Percentiles rank a stretch among this genome's conserved stretches.
These are phyloP conservation scores for Fulmarus glacialis DNA, from an alignment of 2,113 vertebrate genomes.

Conservation along the genomic window DNA sequence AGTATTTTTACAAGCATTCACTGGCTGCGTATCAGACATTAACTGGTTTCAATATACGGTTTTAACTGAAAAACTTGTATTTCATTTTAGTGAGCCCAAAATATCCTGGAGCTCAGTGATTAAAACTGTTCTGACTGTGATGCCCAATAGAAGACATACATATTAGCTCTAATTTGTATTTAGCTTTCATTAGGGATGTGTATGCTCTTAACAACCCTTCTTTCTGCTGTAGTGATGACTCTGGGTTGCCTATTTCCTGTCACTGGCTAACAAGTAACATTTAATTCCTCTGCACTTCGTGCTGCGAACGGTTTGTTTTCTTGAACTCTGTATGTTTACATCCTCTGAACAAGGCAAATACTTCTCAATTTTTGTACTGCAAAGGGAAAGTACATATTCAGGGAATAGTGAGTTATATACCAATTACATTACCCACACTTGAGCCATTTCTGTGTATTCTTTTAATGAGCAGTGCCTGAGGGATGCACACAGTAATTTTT, in stretches of 20 bases:
- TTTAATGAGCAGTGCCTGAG: conserved; percentile 7
- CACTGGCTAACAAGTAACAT: not conserved
- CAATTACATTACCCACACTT: not conserved
- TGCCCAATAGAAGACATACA: not conserved
- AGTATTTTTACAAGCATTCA: conserved; percentile 35
- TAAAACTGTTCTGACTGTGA: conserved; percentile 1
- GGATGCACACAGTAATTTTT: conserved; percentile 23
- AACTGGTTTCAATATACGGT: not conserved
- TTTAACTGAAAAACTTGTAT: conserved; percentile 6
- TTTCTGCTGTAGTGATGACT: not conserved
- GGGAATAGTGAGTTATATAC: not conserved
- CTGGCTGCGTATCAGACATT: not conserved
- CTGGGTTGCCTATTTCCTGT: not conserved
- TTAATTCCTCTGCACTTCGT: not conserved
- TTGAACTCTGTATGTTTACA: not conserved
- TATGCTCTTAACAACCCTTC: not conserved
- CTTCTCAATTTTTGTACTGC: not conserved
- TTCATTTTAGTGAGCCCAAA: not conserved
- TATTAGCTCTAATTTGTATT: not conserved
- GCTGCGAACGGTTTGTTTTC: not conserved
- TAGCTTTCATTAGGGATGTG: not conserved
- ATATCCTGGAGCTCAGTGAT: not conserved
- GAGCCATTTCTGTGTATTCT: conserved; percentile 2
- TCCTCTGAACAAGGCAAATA: not conserved
- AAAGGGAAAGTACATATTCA: not conserved